Percentiles rank a stretch among this genome's conserved stretches.
phyloP scores from a whole-genome alignment of 2,888 invertebrate genomes.

The Nomada ferruginata region DNA sequence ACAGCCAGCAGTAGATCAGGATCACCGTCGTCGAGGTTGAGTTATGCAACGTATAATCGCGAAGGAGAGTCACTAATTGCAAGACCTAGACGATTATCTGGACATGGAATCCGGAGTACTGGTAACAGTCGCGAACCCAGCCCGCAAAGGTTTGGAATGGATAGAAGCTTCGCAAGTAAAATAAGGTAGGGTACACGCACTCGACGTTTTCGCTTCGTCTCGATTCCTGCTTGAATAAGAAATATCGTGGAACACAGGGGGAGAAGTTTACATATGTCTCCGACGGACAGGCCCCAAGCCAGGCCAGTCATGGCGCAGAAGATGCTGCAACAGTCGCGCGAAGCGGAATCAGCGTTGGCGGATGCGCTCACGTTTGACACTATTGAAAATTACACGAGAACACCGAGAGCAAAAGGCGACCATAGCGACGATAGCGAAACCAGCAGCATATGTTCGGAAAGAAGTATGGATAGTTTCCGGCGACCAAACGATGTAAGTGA shows the following conservation, averaged over 20 bases:
- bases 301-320: conserved; percentile 91
- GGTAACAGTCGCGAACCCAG: conserved; percentile 84
- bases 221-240: not conserved
- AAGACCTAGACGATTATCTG: conserved; percentile 89
- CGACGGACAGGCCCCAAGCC: conserved; percentile 86
- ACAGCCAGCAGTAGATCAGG: conserved; percentile 96
- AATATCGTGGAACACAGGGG: conserved; percentile 66
- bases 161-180: conserved; percentile 79
- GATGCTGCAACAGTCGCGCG: conserved; percentile 93
- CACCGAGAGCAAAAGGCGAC: conserved; percentile 85
- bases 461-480: conserved; percentile 93
- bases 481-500: conserved; percentile 91
- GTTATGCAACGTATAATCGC: conserved; percentile 89
- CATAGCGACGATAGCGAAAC: conserved; percentile 96
- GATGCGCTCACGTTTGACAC: conserved; percentile 87
- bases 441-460: conserved; percentile 97
- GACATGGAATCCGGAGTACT: conserved; percentile 83
- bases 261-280: conserved; percentile 81
- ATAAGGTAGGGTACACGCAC: conserved; percentile 69
- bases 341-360: conserved; percentile 93
- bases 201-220: not conserved
- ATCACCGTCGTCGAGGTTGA: conserved; percentile 94
- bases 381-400: conserved; percentile 79
- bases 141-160: conserved; percentile 83
- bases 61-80: conserved; percentile 84